Base-by-base conservation (phyloP, 2,113 vertebrate genomes). In the Monarcha castaneiventris region DNA sequence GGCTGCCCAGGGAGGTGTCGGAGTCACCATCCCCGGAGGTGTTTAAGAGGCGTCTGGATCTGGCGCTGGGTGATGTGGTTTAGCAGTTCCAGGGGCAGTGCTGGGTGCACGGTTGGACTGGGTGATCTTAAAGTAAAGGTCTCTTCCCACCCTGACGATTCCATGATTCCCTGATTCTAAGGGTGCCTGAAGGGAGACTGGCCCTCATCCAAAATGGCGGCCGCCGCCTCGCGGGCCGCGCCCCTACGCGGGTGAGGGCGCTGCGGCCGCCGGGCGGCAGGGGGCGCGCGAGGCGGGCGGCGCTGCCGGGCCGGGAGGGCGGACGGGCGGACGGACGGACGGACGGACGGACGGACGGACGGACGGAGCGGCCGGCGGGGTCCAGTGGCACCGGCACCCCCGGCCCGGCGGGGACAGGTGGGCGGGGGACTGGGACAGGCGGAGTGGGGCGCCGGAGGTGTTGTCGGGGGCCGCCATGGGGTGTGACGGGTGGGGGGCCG, bases 171-270 rank as follows among this genome's bases (percentile, higher is more conserved):
- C 10, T 0, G 32, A 2, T 3, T 14, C 37, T 6, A 3, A 7
- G 4, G n/a, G 16, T 3, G 4, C 20, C 22, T 2, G 13, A 1
- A 4, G 6, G 6, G 1, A 5, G 1, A 1, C 4, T 7, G 17
- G 21, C 79, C 87, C 84, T 4, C 35, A n/a, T 8, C 59, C 55
- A 51, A 87, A 6, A 87, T 77, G 83, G 83, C 84, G 64, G 39
- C 64, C 20, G 27, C 20, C 7, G 48, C 87, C 17, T 26, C 41
- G 35, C 12, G 11, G 32, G 32, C 63, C 12, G 1, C 44, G 54
- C 59, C 75, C n/a, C 14, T 7, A 25, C 16, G 15, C 51, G 15
- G 51, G 51, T 33, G 79, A 25, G 63, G 51, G 78, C n/a, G n/a
- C 43, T 80, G 54, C 25, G 66, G 44, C 66, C 66, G 46, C 66